Evolutionary conservation across 2,797 vertebrate species (phyloP).

Genomic region (Anguilla anguilla): DNA sequence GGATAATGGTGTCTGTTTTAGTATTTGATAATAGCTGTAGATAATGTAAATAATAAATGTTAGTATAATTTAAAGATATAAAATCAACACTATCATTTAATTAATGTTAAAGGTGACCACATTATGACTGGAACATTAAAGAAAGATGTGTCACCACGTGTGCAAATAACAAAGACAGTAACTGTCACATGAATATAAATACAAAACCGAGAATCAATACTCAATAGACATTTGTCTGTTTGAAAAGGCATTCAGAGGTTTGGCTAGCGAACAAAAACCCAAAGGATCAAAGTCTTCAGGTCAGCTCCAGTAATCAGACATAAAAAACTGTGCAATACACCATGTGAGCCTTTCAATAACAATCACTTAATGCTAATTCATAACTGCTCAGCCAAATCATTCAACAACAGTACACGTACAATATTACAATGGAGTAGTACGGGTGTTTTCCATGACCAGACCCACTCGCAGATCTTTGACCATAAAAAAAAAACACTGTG

Average conservation of each 20-base stretch:
- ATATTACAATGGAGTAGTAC: background rate
- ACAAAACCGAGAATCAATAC: background rate
- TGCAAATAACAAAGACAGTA: background rate
- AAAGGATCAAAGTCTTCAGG: background rate
- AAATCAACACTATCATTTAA: no score
- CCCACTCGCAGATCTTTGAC: background rate
- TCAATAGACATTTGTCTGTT: background rate
- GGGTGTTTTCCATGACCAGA: background rate
- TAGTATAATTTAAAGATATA: no score
- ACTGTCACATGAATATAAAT: background rate
- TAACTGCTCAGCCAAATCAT: background rate
- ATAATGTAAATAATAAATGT: no score
- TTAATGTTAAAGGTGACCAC: background rate
- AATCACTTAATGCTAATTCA: background rate
- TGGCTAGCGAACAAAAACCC: background rate
- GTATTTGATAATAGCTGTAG: background rate
- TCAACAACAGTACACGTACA: background rate
- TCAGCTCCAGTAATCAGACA: background rate
- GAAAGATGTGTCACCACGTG: background rate
- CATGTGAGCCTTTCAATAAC: background rate
- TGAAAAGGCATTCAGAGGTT: background rate
- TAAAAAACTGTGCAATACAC: background rate
- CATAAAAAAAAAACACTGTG: background rate
- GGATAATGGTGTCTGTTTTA: background rate
- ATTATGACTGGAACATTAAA: background rate